Conservation (phyloP, 2,797 vertebrate genomes). For the Rhinoraja longicauda region DNA sequence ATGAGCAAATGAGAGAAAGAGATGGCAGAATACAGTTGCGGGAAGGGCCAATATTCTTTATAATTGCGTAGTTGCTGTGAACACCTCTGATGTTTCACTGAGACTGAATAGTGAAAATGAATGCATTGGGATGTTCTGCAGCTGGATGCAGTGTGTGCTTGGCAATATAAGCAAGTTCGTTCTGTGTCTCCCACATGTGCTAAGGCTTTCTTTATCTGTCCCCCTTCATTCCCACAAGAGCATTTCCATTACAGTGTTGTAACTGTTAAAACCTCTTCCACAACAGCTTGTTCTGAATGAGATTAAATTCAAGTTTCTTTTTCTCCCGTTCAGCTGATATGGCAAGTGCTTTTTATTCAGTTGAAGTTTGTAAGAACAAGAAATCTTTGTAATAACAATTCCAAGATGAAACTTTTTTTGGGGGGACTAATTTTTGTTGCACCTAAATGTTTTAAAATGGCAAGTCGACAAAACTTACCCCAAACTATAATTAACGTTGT, state of each 20-base stretch:
- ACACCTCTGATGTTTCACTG: neutral
- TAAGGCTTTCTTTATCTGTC: neutral
- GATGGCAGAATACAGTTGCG: neutral
- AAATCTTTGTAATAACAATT: slow-evolving; percentile 11
- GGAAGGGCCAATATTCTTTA: neutral
- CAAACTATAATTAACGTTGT: neutral
- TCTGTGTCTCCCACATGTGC: slow-evolving; percentile 20
- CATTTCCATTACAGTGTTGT: slow-evolving; percentile 5
- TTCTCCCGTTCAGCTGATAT: neutral
- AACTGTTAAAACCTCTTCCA: slow-evolving; percentile 17
- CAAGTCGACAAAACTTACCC: neutral
- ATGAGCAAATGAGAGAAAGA: neutral
- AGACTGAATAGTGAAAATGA: neutral
- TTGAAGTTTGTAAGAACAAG: neutral
- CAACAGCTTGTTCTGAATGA: slow-evolving; percentile 8
- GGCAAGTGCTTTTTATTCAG: neutral
- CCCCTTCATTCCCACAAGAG: neutral
- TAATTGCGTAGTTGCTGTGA: neutral
- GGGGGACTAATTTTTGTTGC: neutral
- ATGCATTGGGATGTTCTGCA: slow-evolving; percentile 19
- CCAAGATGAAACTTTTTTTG: neutral
- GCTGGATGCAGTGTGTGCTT: neutral
- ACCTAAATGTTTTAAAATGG: neutral
- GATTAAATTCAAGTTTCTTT: slow-evolving; percentile 17
- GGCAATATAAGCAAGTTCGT: slow-evolving; percentile 18